Evolutionary conservation across 2,113 vertebrate species (phyloP), one percentile per base, ranked within the genome.

Genomic region (Apaloderma vittatum): DNA sequence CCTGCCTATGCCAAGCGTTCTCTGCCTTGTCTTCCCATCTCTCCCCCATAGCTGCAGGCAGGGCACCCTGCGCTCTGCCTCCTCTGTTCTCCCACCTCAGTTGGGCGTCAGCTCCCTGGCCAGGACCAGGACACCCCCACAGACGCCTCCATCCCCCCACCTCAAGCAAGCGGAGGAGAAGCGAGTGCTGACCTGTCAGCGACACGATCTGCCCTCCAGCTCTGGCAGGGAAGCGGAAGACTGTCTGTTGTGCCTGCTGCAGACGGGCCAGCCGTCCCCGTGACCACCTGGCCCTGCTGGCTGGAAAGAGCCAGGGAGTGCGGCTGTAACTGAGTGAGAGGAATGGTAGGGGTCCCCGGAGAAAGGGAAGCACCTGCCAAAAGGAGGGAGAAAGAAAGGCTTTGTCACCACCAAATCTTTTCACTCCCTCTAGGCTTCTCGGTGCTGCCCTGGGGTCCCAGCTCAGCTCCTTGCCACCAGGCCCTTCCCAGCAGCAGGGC

Each of bases 311-410:
- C 96, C 97, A 98, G 98, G 86, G 98, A 96, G 88, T 97, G 98
- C 16, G 97, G 97, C 92, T 99, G 98, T 97, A 98, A 98, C 97
- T 98, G 98, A 97, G 98, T 93, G 95, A 99, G 94, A 91, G 98
- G 98, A 97, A 98, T 97, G 98, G 98, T 90, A 93, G 98, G 97
- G 95, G 98, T 98, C 96, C 98, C 98, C 1, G 94, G 95, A 93
- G 98, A 98, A 81, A 99, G 97, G 94, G 98, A 76, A 96, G 98
- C 97, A 96, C 98, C 98, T 98, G 98, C 96, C 96, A 1, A 93
- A 49, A 90, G 97, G 93, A 97, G 81, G 91, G 95, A 97, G 89
- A 94, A 88, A 93, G 93, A 96, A 88, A 97, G 66, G 85, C 89
- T 95, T 91, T 11, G 51, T 91, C 88, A 95, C 37, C 48, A 93